Base-by-base conservation (phyloP, 2,797 vertebrate genomes). In the Forpus xanthops region DNA sequence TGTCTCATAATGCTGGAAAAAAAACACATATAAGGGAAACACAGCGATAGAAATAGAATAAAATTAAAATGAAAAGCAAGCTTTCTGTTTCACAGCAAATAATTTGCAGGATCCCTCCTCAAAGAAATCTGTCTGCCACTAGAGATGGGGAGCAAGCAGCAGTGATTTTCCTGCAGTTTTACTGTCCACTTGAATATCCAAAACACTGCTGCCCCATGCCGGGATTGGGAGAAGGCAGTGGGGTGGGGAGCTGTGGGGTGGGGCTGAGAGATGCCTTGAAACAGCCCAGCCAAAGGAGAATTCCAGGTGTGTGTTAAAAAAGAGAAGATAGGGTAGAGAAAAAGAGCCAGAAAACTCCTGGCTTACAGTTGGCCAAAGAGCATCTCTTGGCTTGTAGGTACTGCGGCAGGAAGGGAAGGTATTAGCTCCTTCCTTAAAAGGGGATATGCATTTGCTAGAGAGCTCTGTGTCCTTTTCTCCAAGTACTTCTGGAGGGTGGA, bases 31-130 rank as follows among this genome's bases (percentile, higher is more conserved):
- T 24, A 79, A 91, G 81, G 80, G 81, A 90, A 95, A 93, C 85
- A 79, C 68, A 68, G 74, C 64, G 84, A 90, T 91, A 83, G 87
- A 94, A 94, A 71, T 50, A 83, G 84, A 96, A 85, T 55, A 85
- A 81, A 90, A 95, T 71, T 67, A 67, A 96, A 96, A 93, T 53
- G 50, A 94, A 96, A 94, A 85, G 83, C 80, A 80, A 91, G 68
- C 84, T 91, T 84, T 85, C 2, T 84, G 71, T 91, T 94, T 92
- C 89, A 85, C 83, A 88, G 76, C 42, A 67, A 91, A 92, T 88
- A 79, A 91, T 96, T 91, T 82, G 80, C 75, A 78, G 52, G 77
- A 39, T 90, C 77, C 90, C 89, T 88, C 67, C 52, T 61, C 56
- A 77, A 81, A 94, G 71, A 90, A 76, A 84, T 30, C 52, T 21